A percentile compares a stretch with the other conserved stretches of the same genome.
phyloP scores from a whole-genome alignment of 1,140 invertebrate genomes.

The Meloidogyne exigua region DNA sequence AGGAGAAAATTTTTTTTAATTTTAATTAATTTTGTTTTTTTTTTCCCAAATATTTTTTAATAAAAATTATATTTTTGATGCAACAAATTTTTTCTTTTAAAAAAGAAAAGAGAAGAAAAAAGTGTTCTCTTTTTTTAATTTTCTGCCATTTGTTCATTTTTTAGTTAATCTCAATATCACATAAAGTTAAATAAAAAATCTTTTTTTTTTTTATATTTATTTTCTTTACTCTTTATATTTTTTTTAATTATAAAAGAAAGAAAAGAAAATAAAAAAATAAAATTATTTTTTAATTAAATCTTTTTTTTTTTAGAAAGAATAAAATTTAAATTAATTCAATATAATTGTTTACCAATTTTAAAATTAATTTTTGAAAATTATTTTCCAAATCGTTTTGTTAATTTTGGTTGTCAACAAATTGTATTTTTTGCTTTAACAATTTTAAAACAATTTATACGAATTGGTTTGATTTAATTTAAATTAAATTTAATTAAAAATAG shows the following conservation, averaged over 20 bases:
- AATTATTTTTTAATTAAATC: not conserved
- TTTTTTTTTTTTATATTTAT: not conserved
- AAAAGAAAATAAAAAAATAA: not conserved
- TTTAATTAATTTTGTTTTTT: too few species aligned
- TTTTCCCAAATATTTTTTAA: too few species aligned
- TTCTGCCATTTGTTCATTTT: too few species aligned
- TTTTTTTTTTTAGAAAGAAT: constrained; percentile 25
- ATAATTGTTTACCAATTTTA: constrained; percentile 32
- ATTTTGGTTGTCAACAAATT: constrained; percentile 39
- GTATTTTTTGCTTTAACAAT: constrained; percentile 27
- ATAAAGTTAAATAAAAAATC: not conserved
- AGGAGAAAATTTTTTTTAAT: not conserved
- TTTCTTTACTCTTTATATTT: not conserved
- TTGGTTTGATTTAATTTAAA: constrained; percentile 27
- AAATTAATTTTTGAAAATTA: constrained; percentile 44
- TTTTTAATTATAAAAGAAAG: too few species aligned
- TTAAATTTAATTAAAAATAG: constrained; percentile 12
- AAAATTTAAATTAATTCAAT: constrained; percentile 32
- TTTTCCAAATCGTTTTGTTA: constrained; percentile 27
- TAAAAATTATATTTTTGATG: too few species aligned
- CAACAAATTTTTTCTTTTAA: too few species aligned
- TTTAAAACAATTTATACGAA: constrained; percentile 32
- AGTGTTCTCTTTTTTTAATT: too few species aligned
- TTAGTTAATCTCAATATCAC: too few species aligned
- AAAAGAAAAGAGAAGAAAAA: too few species aligned